Conservation (phyloP, 2,113 vertebrate genomes). For the Cololabis saira region DNA sequence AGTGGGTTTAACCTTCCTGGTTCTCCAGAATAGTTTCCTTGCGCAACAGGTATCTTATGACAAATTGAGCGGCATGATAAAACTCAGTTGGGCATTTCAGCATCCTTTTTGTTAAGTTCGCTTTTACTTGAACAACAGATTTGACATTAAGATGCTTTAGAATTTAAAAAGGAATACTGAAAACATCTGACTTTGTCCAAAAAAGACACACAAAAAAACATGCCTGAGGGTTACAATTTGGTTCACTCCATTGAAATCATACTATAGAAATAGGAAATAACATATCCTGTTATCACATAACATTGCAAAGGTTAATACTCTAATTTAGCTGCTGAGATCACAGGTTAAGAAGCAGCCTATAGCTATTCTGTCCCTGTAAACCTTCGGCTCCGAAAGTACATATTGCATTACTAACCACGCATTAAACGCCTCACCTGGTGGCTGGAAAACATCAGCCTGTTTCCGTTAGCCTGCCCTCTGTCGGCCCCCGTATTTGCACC, state of each 20-base stretch:
- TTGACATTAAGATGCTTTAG: not conserved
- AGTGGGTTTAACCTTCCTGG: not conserved
- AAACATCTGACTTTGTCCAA: not conserved
- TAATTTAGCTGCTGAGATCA: not conserved
- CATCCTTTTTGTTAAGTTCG: not conserved
- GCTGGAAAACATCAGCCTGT: conserved; percentile 19
- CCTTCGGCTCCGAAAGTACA: not conserved
- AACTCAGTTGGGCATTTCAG: not conserved
- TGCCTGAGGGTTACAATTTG: not conserved
- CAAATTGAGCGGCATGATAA: not conserved
- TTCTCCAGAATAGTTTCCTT: not conserved
- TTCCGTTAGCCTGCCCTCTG: not conserved
- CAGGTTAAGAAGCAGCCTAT: not conserved
- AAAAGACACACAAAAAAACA: not conserved
- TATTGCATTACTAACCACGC: not conserved
- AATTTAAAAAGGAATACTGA: not conserved
- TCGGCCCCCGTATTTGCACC: conserved; percentile 22
- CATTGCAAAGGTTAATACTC: not conserved
- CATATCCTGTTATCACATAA: not conserved
- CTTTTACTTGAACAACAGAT: too few species aligned
- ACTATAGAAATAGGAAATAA: not conserved
- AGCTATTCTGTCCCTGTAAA: not conserved
- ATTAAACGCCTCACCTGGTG: conserved; percentile 10
- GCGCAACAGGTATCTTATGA: not conserved
- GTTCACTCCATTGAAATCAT: not conserved